Conservation (phyloP, 2,113 vertebrate genomes). For the Psittacus erithacus region DNA sequence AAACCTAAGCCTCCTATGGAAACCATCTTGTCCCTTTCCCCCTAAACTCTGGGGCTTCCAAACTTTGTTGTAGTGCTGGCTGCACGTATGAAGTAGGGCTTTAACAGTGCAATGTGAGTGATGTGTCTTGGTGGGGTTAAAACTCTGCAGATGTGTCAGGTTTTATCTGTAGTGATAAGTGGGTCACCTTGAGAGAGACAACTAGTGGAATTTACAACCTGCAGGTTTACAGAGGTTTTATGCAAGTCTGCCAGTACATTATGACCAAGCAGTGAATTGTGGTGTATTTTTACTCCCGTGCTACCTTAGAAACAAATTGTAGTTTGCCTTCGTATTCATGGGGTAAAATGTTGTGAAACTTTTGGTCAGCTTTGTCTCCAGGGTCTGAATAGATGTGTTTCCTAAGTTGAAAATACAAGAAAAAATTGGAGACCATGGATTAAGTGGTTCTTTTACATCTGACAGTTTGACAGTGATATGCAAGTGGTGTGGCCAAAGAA, state of each 20-base stretch:
- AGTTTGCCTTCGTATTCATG: not conserved
- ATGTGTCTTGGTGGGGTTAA: not conserved
- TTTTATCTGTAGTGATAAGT: not conserved
- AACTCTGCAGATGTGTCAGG: not conserved
- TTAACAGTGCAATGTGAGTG: not conserved
- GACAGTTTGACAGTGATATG: not conserved
- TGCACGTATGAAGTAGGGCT: not conserved
- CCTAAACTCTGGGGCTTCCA: not conserved
- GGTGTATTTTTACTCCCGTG: not conserved
- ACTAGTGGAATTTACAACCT: not conserved
- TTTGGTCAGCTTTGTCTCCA: not conserved
- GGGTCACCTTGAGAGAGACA: not conserved
- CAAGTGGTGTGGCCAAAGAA: not conserved
- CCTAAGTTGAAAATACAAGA: not conserved
- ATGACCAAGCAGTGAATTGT: not conserved
- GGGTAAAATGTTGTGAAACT: not conserved
- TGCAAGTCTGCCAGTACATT: accelerated
- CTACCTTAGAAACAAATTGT: not conserved
- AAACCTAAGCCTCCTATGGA: not conserved
- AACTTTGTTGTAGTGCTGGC: not conserved
- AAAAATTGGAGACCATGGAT: accelerated
- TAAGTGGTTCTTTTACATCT: not conserved
- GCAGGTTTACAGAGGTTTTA: not conserved
- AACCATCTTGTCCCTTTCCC: not conserved
- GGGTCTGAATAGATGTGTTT: not conserved